These are phyloP conservation scores for Amblyteles armatorius DNA, from an alignment of 2,888 invertebrate species.

Conservation along the genomic window DNA sequence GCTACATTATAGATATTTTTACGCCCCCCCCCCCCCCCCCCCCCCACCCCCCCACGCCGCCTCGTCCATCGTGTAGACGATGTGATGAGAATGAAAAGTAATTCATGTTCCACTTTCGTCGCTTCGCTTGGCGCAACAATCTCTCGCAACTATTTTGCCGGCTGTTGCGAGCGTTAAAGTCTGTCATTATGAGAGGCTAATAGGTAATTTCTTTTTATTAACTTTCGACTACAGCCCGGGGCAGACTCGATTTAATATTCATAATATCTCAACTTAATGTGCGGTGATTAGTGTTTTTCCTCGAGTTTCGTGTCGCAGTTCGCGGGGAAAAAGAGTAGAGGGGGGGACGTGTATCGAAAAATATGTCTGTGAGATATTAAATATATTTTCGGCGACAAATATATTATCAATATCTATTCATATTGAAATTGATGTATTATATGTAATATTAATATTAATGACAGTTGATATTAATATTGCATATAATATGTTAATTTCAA, in stretches of 20 bases:
- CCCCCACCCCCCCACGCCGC: too few relatives aligned
- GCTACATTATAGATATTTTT: constrained; percentile 56
- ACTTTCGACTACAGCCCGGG: constrained; percentile 24
- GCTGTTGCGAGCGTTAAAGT: constrained; percentile 14
- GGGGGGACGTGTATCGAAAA: too few relatives aligned
- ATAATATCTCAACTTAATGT: constrained; percentile 29
- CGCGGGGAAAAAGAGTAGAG: too few relatives aligned
- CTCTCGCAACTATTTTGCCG: constrained; percentile 20
- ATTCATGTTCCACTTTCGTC: constrained; percentile 38
- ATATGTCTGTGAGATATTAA: too few relatives aligned
- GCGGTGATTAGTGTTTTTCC: background rate
- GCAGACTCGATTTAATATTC: background rate
- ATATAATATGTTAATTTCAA: too few relatives aligned
- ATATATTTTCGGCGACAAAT: too few relatives aligned
- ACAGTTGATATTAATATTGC: too few relatives aligned
- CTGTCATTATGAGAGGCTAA: constrained; percentile 33
- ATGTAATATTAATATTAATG: too few relatives aligned
- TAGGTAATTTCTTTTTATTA: constrained; percentile 39
- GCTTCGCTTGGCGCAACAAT: background rate
- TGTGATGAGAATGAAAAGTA: constrained; percentile 52
- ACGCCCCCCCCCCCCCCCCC: background rate
- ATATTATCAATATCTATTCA: too few relatives aligned
- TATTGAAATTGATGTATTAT: too few relatives aligned
- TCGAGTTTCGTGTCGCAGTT: background rate
- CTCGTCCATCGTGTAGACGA: background rate